Percentiles rank a stretch among this genome's conserved stretches.
Conservation (phyloP, 1,140 invertebrate genomes). For the Papilio helenus region DNA sequence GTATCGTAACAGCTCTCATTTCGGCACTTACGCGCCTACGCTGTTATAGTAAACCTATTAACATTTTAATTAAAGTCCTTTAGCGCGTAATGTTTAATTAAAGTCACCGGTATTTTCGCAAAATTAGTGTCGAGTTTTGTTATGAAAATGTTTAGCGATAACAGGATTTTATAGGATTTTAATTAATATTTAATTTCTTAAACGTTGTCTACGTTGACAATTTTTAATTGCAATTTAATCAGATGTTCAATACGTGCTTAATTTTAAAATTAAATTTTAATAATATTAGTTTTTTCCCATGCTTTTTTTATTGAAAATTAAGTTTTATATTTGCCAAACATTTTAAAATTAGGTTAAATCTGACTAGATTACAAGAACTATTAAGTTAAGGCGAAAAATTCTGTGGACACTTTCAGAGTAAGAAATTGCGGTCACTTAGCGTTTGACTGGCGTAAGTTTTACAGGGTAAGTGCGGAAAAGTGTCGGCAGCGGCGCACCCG, state of each 20-base stretch:
- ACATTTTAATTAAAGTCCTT: conserved; percentile 40
- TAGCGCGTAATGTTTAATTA: conserved; percentile 39
- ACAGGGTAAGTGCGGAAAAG: conserved; percentile 64
- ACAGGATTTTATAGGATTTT: conserved; percentile 7
- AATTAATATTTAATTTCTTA: neutral
- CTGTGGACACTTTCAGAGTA: conserved; percentile 11
- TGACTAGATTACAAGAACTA: neutral
- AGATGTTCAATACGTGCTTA: neutral
- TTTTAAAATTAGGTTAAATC: neutral
- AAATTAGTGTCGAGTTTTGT: conserved; percentile 30
- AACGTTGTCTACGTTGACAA: neutral
- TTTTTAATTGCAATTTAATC: neutral
- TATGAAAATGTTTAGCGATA: conserved; percentile 23
- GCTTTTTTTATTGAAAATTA: too few relatives aligned
- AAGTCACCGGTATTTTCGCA: conserved; percentile 35
- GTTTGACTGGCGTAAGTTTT: conserved; percentile 3
- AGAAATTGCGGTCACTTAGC: conserved; percentile 31
- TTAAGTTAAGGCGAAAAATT: neutral
- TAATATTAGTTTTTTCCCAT: too few relatives aligned
- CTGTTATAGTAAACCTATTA: conserved; percentile 39
- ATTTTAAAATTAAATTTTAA: too few relatives aligned
- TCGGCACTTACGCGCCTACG: conserved; percentile 39
- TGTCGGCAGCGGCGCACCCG: conserved; percentile 48
- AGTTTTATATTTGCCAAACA: too few relatives aligned
- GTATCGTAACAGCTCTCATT: conserved; percentile 36